Evolutionary conservation across 2,888 invertebrate species (phyloP).

Genomic region (Monoplex corrugatus): DNA sequence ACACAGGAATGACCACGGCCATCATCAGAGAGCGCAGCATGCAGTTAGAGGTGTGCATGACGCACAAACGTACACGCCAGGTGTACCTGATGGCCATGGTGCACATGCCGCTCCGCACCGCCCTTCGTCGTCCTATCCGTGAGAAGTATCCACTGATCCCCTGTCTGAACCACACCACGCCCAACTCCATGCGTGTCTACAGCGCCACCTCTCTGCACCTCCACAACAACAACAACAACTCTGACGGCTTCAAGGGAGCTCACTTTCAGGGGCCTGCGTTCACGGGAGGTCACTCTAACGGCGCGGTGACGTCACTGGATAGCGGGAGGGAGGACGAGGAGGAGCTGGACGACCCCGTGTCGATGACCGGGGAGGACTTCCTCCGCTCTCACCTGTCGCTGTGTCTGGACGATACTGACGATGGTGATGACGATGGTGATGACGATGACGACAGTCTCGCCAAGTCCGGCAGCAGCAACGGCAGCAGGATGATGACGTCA

Average conservation of each 20-base stretch:
- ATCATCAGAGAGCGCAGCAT: conserved; percentile 68
- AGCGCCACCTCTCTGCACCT: conserved; percentile 60
- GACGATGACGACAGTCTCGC: conserved; percentile 31
- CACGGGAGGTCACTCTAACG: background rate
- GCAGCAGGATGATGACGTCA: conserved; percentile 1
- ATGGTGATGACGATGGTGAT: conserved; percentile 43
- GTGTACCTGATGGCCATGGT: conserved; percentile 75
- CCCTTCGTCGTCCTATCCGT: conserved; percentile 73
- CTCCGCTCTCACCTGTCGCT: conserved; percentile 45
- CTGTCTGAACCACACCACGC: conserved; percentile 75
- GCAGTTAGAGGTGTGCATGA: conserved; percentile 76
- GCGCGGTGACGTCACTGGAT: background rate
- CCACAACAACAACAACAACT: conserved; percentile 60
- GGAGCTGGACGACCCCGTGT: conserved; percentile 43
- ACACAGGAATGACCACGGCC: conserved; percentile 68
- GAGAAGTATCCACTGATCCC: conserved; percentile 74
- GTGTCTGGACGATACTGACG: conserved; percentile 34
- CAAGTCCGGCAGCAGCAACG: background rate
- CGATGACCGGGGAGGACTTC: conserved; percentile 30
- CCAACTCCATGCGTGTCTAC: conserved; percentile 76
- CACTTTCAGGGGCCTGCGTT: background rate
- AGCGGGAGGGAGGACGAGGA: background rate
- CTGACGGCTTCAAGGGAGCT: conserved; percentile 54
- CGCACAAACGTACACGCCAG: conserved; percentile 72
- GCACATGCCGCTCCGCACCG: conserved; percentile 70